These are phyloP conservation scores for Acanthisitta chloris DNA, from an alignment of 2,113 vertebrate species.

Conservation along the genomic window DNA sequence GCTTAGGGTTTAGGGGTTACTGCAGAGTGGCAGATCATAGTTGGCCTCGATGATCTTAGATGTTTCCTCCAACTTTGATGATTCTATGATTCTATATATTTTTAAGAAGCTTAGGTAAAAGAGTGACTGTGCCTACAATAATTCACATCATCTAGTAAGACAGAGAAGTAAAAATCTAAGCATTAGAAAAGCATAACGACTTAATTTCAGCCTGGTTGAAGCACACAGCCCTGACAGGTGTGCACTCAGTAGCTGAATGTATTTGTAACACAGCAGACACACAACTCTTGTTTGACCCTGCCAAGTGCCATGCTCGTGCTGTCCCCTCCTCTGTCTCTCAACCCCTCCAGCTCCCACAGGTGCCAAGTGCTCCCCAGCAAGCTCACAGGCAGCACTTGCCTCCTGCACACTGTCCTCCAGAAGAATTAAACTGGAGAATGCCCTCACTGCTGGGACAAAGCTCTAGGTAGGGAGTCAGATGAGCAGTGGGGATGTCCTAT, in stretches of 20 bases:
- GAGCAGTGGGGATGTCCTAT: no score
- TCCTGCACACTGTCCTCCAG: neutral
- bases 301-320: neutral
- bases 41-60: no score
- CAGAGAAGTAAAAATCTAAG: neutral
- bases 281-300: neutral
- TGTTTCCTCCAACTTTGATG: no score
- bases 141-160: neutral
- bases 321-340: neutral
- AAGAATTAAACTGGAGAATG: neutral
- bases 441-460: neutral
- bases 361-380: neutral
- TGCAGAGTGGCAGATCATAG: no score
- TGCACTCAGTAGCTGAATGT: neutral
- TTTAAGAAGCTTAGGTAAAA: neutral
- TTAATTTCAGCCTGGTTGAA: neutral
- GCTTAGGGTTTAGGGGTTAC: no score
- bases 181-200: neutral
- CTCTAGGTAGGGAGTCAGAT: accelerated
- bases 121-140: neutral
- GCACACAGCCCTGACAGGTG: neutral
- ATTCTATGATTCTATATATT: no score
- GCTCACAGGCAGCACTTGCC: neutral
- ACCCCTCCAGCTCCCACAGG: neutral
- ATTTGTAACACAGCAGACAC: neutral